Evolutionary conservation across 2,888 invertebrate genomes (phyloP), one percentile per base, ranked within the genome.

Genomic region (Drosophila nr. perissopoda): DNA sequence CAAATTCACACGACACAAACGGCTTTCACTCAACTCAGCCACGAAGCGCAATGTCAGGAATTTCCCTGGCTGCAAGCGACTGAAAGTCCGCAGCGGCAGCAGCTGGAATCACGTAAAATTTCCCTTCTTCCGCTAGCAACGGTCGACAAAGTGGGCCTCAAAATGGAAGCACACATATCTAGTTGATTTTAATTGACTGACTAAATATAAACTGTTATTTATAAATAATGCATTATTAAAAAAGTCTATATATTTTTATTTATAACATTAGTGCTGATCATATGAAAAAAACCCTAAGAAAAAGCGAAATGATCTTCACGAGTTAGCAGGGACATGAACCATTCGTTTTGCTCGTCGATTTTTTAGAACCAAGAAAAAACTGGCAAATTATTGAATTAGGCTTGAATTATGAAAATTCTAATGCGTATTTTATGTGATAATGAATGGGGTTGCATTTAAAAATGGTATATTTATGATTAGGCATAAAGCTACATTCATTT

Each of bases 11-110:
- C 93, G 7, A 91, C 91, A 1, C 91, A 93, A 59, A 62, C 86
- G 0, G 89, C 83, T 2, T 92, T 92, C 56, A 79, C 90, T 0
- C 84, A 88, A 29, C 70, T 92, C 0, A 91, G 84, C 36, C 89
- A 92, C 29, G 87, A 91, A 34, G 56, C 92, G 2, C 72, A 85
- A 7, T 83, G 90, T 52, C 91, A 93, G 81, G 91, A 92, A 16
- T 93, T 92, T 62, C 92, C 93, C 4, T 93, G 93, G 93, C 68
- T 93, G 1, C 89, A 89, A 29, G 79, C 83, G n/a, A 53, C 38
- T 13, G 49, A 1, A 1, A 36, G 29, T 18, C 16, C 8, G 4
- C 34, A 16, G 13, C n/a, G 31, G 3, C 2, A 4, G 25, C 18
- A 13, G 7, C 3, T 3, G 33, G 48, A 48, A n/a, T 3, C 56